A percentile compares a stretch with the other conserved stretches of the same genome.
Evolutionary conservation across 2,888 invertebrate species (phyloP).

Genomic region (Phorcus lineatus): DNA sequence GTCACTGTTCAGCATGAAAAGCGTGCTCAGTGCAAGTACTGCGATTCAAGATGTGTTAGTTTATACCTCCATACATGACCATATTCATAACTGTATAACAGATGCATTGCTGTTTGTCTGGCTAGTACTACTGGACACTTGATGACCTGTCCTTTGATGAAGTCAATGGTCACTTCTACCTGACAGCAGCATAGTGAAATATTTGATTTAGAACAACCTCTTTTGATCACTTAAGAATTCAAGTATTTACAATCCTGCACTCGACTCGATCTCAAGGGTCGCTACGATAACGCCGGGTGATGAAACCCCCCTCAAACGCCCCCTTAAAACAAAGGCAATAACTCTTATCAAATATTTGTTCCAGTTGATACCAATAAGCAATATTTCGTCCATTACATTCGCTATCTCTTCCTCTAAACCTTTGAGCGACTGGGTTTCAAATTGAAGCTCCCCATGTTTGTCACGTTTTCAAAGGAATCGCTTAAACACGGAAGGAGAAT

Average conservation of each 20-base stretch:
- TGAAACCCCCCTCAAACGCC: background rate
- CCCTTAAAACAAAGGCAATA: background rate
- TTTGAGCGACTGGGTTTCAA: background rate
- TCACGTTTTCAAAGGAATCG: background rate
- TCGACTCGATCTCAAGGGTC: background rate
- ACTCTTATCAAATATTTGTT: constrained; percentile 3
- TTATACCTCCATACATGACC: too few species aligned
- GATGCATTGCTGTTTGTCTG: too few species aligned
- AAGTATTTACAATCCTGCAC: background rate
- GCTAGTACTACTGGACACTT: too few species aligned
- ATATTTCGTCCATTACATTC: background rate
- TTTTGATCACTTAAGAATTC: background rate
- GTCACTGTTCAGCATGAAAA: too few species aligned
- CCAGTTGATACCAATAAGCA: constrained; percentile 7
- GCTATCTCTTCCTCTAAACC: background rate
- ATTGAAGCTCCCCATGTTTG: background rate
- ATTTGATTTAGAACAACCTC: background rate
- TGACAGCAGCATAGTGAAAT: background rate
- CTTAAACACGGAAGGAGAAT: background rate
- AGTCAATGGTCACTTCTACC: background rate
- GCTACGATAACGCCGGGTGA: background rate
- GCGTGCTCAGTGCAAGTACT: too few species aligned
- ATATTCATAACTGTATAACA: too few species aligned
- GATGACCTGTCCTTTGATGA: too few species aligned
- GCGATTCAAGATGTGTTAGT: too few species aligned